Evolutionary conservation across 2,888 invertebrate genomes (phyloP).

Genomic region (Zygogramma bicolorata): DNA sequence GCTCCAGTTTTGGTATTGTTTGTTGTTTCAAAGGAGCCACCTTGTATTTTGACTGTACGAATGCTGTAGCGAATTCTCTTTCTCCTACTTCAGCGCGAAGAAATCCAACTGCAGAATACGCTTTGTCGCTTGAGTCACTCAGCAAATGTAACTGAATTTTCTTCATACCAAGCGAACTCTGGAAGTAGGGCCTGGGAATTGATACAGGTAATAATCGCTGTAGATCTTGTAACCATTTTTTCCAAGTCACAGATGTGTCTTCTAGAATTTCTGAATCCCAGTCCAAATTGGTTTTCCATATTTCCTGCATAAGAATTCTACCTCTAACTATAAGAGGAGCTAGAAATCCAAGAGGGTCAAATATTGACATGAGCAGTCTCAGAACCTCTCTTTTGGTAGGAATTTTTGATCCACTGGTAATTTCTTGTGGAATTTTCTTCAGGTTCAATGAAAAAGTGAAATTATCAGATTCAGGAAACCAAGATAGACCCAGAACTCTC

Average conservation of each 20-base stretch:
- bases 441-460: not conserved
- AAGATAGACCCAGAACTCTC: too few relatives aligned
- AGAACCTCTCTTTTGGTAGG: not conserved
- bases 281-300: not conserved
- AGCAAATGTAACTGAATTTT: not conserved
- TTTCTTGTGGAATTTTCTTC: not conserved
- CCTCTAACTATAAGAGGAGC: not conserved
- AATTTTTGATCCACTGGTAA: not conserved
- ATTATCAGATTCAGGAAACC: too few relatives aligned
- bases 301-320: constrained; percentile 1
- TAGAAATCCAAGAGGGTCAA: not conserved
- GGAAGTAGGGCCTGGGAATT: not conserved
- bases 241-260: not conserved
- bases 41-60: not conserved
- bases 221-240: not conserved
- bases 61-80: not conserved
- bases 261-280: not conserved
- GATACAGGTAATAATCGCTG: not conserved
- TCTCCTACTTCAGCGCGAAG: not conserved
- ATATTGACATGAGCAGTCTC: not conserved
- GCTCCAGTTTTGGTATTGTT: not conserved
- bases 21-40: not conserved
- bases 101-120: not conserved
- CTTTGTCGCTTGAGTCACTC: not conserved
- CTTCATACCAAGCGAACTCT: too few relatives aligned